These are phyloP conservation scores for Drosophila pectinifera DNA, from an alignment of 1,140 invertebrate species.

Conservation along the genomic window DNA sequence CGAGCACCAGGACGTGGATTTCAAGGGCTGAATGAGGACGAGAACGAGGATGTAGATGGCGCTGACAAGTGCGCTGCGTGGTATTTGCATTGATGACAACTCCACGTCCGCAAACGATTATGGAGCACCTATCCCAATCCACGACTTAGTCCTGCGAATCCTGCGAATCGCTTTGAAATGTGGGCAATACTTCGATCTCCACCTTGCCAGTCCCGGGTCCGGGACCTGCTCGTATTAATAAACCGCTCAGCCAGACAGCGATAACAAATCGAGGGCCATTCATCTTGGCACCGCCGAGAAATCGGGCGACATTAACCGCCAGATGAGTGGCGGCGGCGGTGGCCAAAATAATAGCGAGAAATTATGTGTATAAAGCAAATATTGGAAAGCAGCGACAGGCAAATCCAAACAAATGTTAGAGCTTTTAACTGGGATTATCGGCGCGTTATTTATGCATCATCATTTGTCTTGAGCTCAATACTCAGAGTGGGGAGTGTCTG, in stretches of 20 bases:
- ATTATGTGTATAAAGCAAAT: conserved; percentile 66
- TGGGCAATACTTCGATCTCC: conserved; percentile 19
- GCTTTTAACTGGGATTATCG: conserved; percentile 82
- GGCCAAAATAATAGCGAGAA: conserved; percentile 60
- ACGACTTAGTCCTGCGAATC: conserved; percentile 8
- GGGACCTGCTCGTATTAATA: conserved; percentile 66
- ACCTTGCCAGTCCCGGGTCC: conserved; percentile 53
- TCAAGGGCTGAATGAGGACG: conserved; percentile 3
- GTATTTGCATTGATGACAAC: conserved; percentile 83
- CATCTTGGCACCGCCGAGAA: conserved; percentile 47
- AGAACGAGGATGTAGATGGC: conserved; percentile 21
- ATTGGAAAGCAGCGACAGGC: conserved; percentile 50
- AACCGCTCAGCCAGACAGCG: conserved; percentile 70
- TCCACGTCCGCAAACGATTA: conserved; percentile 74
- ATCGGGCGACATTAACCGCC: conserved; percentile 74
- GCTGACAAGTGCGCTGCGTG: conserved; percentile 58
- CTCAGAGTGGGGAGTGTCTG: conserved; percentile 15
- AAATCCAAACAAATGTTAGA: conserved; percentile 80
- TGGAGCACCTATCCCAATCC: conserved; percentile 43
- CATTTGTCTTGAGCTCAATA: conserved; percentile 65
- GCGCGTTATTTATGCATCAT: conserved; percentile 72
- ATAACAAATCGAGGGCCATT: conserved; percentile 75
- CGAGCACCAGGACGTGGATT: conserved; percentile 34
- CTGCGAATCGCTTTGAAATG: conserved; percentile 19
- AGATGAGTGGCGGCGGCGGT: conserved; percentile 19